These are phyloP conservation scores for Eubasilissa splendida DNA, from an alignment of 2,888 invertebrate genomes.

Conservation along the genomic window DNA sequence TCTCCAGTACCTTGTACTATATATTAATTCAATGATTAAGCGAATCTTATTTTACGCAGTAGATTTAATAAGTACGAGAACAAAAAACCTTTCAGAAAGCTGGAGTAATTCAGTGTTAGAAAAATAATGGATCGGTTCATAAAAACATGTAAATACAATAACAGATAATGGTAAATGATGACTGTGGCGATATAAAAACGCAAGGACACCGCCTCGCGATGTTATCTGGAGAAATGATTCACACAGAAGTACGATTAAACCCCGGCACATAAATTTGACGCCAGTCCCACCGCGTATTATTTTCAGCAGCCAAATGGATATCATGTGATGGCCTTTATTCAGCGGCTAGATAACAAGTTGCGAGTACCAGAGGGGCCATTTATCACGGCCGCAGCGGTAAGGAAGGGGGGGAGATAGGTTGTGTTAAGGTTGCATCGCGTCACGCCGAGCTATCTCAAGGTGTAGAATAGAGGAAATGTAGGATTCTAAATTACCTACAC, in stretches of 20 bases:
- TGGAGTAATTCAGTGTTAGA: no score
- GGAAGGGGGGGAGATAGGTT: not conserved
- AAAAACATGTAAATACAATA: not conserved
- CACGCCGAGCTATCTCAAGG: no score
- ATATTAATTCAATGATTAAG: no score
- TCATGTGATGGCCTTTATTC: conserved; percentile 34
- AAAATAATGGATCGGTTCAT: not conserved
- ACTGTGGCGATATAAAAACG: not conserved
- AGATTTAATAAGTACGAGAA: no score
- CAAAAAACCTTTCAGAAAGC: no score
- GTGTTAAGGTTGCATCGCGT: no score
- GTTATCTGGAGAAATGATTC: conserved; percentile 6
- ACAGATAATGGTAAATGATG: no score
- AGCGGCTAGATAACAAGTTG: conserved; percentile 29
- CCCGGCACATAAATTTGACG: conserved; percentile 27
- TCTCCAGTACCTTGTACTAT: no score
- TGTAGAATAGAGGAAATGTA: no score
- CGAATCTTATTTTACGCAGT: no score
- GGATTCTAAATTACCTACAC: no score
- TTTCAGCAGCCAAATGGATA: conserved; percentile 26
- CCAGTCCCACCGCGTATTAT: conserved; percentile 24
- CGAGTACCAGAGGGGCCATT: conserved; percentile 13
- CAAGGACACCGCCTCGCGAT: not conserved
- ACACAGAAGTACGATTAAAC: conserved; percentile 14
- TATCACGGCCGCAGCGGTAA: not conserved